Evolutionary conservation across 2,113 vertebrate genomes (phyloP).

Genomic region (Anoura caudifer): DNA sequence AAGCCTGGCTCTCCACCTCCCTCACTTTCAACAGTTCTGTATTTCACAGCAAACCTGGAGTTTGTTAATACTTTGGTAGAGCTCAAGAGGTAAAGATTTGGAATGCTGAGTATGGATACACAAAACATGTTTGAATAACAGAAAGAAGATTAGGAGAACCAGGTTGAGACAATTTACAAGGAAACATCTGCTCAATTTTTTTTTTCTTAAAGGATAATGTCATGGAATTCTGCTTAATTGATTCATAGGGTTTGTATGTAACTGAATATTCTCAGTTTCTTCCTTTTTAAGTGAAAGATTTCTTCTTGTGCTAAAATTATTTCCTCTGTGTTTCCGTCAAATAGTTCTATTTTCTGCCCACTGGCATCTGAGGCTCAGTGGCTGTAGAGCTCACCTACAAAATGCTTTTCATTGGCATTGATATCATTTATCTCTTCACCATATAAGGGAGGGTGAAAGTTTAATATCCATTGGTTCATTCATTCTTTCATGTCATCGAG

Average conservation of each 20-base stretch:
- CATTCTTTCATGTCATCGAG: background rate
- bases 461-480: background rate
- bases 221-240: background rate
- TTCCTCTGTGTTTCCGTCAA: background rate
- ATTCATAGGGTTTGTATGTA: background rate
- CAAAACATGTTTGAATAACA: background rate
- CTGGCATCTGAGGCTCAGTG: background rate
- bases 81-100: background rate
- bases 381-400: background rate
- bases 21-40: background rate
- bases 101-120: background rate
- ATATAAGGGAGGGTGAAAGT: background rate
- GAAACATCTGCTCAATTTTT: background rate
- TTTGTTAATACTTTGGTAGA: background rate
- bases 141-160: background rate
- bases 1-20: background rate
- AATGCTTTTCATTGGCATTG: background rate
- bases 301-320: background rate
- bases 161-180: background rate
- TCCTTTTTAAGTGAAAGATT: conserved; percentile 10
- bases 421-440: background rate
- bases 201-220: background rate
- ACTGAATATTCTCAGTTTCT: background rate
- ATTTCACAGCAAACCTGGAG: background rate
- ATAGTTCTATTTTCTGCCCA: background rate